phyloP scores from a whole-genome alignment of 2,113 vertebrate genomes.

The Ptilonorhynchus violaceus region DNA sequence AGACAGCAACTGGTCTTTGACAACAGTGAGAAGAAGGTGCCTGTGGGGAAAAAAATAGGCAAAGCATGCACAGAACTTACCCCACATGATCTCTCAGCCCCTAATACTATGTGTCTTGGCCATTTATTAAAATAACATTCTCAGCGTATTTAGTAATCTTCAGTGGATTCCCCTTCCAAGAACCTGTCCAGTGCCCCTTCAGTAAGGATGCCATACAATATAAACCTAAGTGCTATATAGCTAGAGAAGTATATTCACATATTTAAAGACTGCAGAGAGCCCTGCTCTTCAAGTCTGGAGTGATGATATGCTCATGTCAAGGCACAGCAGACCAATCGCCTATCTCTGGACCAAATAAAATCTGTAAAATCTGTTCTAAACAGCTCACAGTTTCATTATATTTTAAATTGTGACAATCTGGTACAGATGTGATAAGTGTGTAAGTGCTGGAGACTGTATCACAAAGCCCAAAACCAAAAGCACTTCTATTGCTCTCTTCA shows the following conservation, averaged over 20 bases:
- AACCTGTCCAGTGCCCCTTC: background rate
- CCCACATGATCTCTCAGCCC: background rate
- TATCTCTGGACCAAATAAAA: background rate
- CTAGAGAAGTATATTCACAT: background rate
- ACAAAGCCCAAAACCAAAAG: background rate
- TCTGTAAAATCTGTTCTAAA: background rate
- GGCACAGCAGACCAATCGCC: background rate
- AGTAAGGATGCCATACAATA: background rate
- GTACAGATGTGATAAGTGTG: background rate
- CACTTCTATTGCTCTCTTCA: background rate
- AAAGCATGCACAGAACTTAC: fast-evolving
- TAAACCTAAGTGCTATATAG: background rate
- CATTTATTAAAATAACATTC: background rate
- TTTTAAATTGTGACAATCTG: background rate
- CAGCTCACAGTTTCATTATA: background rate
- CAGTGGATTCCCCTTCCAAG: background rate
- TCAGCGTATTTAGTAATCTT: background rate
- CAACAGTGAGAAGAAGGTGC: background rate
- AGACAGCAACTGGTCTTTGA: background rate
- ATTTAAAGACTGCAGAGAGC: background rate
- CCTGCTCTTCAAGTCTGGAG: background rate
- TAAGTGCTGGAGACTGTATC: background rate
- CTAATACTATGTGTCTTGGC: background rate
- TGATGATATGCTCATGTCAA: background rate
- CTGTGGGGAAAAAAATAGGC: background rate